phyloP scores from a whole-genome alignment of 1,140 invertebrate species.

The Pomacea maculata region DNA sequence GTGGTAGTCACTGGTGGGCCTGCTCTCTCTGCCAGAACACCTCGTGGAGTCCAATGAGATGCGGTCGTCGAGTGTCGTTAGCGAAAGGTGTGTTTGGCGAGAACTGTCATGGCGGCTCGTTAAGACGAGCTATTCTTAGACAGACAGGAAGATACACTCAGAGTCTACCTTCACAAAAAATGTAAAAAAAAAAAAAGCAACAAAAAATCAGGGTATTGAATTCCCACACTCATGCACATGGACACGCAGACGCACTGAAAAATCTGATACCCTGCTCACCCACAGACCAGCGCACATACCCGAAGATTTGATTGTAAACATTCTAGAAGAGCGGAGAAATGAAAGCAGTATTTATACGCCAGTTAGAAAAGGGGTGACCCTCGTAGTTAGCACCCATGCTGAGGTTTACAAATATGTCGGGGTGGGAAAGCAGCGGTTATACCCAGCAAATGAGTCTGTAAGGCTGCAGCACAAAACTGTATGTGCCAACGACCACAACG shows the following conservation, averaged over 20 bases:
- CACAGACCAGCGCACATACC: slow-evolving; percentile 1
- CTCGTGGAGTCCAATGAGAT: not conserved
- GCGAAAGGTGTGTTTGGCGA: not conserved
- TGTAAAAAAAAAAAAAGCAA: not conserved
- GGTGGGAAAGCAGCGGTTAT: not conserved
- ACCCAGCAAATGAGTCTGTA: not conserved
- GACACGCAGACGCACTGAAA: not conserved
- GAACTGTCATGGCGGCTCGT: not conserved
- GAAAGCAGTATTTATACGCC: not conserved
- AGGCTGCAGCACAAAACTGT: not conserved
- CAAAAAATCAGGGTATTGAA: not conserved
- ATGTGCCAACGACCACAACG: too few relatives aligned
- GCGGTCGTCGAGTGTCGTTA: not conserved
- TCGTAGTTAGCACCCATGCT: not conserved
- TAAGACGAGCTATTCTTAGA: not conserved
- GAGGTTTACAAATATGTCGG: not conserved
- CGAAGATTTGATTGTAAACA: not conserved
- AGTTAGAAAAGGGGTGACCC: not conserved
- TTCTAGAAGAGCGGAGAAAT: not conserved
- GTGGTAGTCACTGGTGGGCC: not conserved
- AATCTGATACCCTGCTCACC: too few relatives aligned
- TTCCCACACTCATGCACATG: not conserved
- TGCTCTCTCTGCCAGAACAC: not conserved
- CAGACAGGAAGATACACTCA: not conserved
- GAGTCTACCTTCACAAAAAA: not conserved